These are phyloP conservation scores for Trachurus trachurus DNA, from an alignment of 2,797 vertebrate genomes.

Conservation along the genomic window DNA sequence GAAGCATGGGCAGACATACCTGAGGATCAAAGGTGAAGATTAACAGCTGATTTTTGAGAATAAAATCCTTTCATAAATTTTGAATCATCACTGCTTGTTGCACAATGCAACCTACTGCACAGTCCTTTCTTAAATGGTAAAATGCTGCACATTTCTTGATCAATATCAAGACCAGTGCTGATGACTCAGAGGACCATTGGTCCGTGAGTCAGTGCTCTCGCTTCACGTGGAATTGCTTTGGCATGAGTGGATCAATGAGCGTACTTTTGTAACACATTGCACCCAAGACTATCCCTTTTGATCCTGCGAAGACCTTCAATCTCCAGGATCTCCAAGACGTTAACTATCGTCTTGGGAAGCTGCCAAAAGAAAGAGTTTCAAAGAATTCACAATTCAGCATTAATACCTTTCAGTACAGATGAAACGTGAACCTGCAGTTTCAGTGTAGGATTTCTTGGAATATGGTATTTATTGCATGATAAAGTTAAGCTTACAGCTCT, in stretches of 20 bases:
- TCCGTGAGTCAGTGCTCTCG: conserved; percentile 15
- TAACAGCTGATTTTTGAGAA: background rate
- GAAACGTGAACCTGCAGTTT: background rate
- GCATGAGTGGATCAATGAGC: conserved; percentile 57
- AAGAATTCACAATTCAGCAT: background rate
- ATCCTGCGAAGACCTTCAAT: conserved; percentile 86
- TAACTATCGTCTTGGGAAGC: conserved; percentile 92
- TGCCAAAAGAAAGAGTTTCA: conserved; percentile 58
- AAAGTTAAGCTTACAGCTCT: background rate
- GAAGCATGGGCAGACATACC: conserved; percentile 90
- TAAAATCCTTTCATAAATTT: background rate
- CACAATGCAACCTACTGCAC: background rate
- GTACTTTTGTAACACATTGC: conserved; percentile 84
- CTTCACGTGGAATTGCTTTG: conserved; percentile 24
- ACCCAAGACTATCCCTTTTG: conserved; percentile 81
- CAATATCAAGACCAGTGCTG: conserved; percentile 14
- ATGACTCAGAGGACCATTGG: background rate
- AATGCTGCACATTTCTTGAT: background rate
- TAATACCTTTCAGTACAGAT: background rate
- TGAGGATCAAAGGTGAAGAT: conserved; percentile 56
- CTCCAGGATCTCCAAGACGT: conserved; percentile 90
- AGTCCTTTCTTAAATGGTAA: conserved; percentile 5
- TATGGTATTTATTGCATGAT: background rate
- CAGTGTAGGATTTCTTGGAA: background rate
- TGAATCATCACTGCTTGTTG: background rate